Base-by-base conservation (phyloP, 1,140 invertebrate genomes). In the Megalopta genalis region DNA sequence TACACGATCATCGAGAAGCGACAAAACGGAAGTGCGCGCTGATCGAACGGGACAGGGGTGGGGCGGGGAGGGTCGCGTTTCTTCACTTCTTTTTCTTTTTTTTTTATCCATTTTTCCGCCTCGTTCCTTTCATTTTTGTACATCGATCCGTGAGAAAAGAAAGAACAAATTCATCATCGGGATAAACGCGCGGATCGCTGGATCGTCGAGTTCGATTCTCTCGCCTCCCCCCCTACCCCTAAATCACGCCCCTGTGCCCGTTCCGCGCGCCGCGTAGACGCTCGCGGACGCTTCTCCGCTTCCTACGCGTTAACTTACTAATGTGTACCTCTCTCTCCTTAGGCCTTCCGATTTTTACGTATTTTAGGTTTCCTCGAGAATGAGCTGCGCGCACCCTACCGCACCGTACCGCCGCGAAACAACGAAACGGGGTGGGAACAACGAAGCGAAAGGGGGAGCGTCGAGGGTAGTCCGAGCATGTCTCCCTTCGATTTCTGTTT, bases 311-410 rank as follows among this genome's bases (percentile, higher is more conserved):
- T 80, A 73, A 86, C 62, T 79, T 75, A 80, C 80, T 72, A 65
- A 70, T 23, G n/a, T 76, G 14, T 52, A 81, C 77, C 42, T 78
- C 60, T 63, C 60, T 63, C 64, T 32, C 77, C 71, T 54, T 80
- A 87, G 85, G 78, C 77, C 74, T 77, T 77, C 74, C 74, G 10
- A 32, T 84, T 87, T 84, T 87, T 52, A 87, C 85, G 84, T 86
- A 87, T 87, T 70, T 86, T 71, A 60, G 52, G 84, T 86, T 77
- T 46, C 42, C 42, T 46, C 42, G 25, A 25, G 4, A 49, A n/a
- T 57, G 62, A 73, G 12, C 64, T 25, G 37, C 60, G 59, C 59
- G 72, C 73, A 76, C 63, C 72, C 65, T 66, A 77, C 46, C 68
- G 62, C 46, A 68, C 10, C 65, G 65, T 66, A 23, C 39, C 52